Evolutionary conservation across 2,888 invertebrate genomes (phyloP).

Genomic region (Epinotia ramella): DNA sequence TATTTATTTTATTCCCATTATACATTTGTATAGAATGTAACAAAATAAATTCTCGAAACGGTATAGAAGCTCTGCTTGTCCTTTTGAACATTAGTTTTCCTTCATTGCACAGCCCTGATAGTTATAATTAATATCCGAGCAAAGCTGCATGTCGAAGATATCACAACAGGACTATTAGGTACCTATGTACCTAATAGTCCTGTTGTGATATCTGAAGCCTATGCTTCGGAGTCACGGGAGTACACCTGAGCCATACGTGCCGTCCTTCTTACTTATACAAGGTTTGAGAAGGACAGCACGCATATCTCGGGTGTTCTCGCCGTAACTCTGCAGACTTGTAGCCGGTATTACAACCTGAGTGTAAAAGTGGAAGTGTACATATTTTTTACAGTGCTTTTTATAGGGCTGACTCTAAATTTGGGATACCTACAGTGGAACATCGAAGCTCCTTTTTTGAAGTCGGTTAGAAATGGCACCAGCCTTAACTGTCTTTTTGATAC

Average conservation of each 20-base stretch:
- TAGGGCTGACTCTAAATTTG: too few relatives aligned
- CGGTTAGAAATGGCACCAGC: too few relatives aligned
- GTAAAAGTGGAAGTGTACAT: neutral
- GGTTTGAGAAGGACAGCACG: neutral
- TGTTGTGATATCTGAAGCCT: too few relatives aligned
- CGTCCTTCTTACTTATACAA: neutral
- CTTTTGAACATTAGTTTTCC: neutral
- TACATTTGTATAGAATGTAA: neutral
- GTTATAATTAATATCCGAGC: neutral
- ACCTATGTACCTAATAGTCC: too few relatives aligned
- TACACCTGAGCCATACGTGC: neutral
- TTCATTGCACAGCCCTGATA: neutral
- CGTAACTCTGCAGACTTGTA: too few relatives aligned
- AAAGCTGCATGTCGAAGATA: neutral
- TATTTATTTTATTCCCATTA: constrained; percentile 17
- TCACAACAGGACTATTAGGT: neutral
- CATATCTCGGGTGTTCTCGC: neutral
- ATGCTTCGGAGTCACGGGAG: neutral
- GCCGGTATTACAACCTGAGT: neutral
- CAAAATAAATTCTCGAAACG: neutral
- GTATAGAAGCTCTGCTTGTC: neutral
- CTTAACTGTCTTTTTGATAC: too few relatives aligned
- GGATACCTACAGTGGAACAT: too few relatives aligned
- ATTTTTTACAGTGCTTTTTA: neutral
- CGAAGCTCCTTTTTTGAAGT: too few relatives aligned